These are phyloP conservation scores for Ichneumoninae sp. DNA, from an alignment of 2,888 invertebrate genomes.

Conservation along the genomic window DNA sequence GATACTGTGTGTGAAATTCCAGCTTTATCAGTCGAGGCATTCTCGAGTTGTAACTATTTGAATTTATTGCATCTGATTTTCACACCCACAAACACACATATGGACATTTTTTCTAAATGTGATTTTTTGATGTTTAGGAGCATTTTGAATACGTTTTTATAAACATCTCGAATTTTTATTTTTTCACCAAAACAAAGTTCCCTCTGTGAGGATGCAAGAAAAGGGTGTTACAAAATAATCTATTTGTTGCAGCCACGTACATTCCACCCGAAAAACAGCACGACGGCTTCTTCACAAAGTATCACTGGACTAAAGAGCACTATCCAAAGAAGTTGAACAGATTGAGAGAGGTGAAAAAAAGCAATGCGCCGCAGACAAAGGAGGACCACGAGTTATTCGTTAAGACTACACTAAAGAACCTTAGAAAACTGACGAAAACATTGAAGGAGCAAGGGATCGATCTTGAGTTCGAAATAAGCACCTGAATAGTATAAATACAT, in stretches of 20 bases:
- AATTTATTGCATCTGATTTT: too few relatives aligned
- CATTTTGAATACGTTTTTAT: too few relatives aligned
- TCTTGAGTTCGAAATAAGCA: conserved; percentile 74
- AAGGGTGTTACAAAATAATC: conserved; percentile 21
- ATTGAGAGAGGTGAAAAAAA: conserved; percentile 84
- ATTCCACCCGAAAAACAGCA: conserved; percentile 89
- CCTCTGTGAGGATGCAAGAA: background rate
- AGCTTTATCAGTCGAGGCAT: too few relatives aligned
- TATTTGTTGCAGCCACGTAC: conserved; percentile 86
- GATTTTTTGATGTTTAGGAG: background rate
- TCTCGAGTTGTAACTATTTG: too few relatives aligned
- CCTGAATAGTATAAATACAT: conserved; percentile 58
- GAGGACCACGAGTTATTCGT: conserved; percentile 83
- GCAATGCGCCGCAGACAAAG: conserved; percentile 84
- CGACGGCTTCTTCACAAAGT: conserved; percentile 85
- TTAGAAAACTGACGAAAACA: conserved; percentile 75
- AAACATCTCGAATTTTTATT: background rate
- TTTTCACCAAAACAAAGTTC: background rate
- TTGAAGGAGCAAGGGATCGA: conserved; percentile 78
- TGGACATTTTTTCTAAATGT: too few relatives aligned
- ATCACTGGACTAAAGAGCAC: conserved; percentile 85
- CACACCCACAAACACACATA: too few relatives aligned
- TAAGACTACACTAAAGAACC: conserved; percentile 82
- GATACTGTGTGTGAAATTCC: too few relatives aligned
- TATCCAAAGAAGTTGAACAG: conserved; percentile 84